These are phyloP conservation scores for Cephus spinipes DNA, from an alignment of 2,888 invertebrate species.

Conservation along the genomic window DNA sequence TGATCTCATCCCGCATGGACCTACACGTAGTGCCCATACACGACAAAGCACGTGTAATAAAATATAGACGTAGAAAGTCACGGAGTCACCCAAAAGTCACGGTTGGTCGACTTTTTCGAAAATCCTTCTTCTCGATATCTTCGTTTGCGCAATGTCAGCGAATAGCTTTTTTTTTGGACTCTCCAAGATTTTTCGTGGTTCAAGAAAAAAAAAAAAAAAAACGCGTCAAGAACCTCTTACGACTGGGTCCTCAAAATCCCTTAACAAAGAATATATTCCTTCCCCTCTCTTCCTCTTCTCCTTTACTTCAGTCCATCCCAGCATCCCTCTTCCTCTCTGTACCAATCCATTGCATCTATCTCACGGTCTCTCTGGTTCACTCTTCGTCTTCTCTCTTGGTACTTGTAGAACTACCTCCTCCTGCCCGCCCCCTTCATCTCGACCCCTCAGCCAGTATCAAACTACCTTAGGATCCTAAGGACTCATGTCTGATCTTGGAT, in stretches of 20 bases:
- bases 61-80: neutral
- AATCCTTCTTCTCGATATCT: constrained; percentile 33
- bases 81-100: too few species aligned
- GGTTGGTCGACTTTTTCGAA: neutral
- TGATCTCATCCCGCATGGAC: neutral
- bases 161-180: constrained; percentile 50
- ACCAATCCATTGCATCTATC: neutral
- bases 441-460: neutral
- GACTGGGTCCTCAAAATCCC: constrained; percentile 48
- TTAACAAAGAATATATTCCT: constrained; percentile 51
- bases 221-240: constrained; percentile 52
- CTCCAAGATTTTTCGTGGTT: constrained; percentile 53
- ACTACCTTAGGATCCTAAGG: neutral
- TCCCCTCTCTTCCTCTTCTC: constrained; percentile 11
- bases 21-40: neutral
- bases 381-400: constrained; percentile 9
- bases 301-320: constrained; percentile 4
- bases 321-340: constrained; percentile 14
- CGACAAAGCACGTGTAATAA: neutral
- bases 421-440: too few species aligned
- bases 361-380: constrained; percentile 20
- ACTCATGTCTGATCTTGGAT: constrained; percentile 16
- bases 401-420: constrained; percentile 14
- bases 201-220: constrained; percentile 50
- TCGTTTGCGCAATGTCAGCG: constrained; percentile 53